Evolutionary conservation across 2,113 vertebrate genomes (phyloP), one percentile per base, ranked within the genome.

Genomic region (Salvelinus sp.): DNA sequence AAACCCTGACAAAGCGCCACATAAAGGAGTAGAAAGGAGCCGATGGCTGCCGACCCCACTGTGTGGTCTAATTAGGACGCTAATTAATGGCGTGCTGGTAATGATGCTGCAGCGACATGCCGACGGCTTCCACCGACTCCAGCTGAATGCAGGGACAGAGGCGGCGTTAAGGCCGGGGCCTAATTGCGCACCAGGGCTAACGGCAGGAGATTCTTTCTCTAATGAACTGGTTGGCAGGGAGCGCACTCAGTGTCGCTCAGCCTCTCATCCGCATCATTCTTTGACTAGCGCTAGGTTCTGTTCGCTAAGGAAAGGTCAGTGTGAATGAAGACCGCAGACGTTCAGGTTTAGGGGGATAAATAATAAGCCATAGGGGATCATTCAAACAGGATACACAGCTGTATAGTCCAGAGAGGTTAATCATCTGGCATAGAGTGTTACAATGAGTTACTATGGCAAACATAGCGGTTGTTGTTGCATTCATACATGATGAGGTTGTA

Each of bases 141-240:
- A 78, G 88, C 89, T 95, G 94, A 96, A 95, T 92, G 92, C 89
- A 79, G 85, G 28, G 14, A 71, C 72, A 64, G 92, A 88, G 78
- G 85, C 30, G 12, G 73, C 72, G 64, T 69, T 76, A 78, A 85
- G 83, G 79, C 92, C 84, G 33, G 80, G 88, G 89, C 6, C 91
- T 98, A 98, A 98, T 96, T 96, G 95, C 94, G 92, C 90, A 76
- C 83, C 84, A 70, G 65, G 58, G 75, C 83, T 67, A 76, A 83
- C 77, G 13, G 81, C 74, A 20, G 69, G 78, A 93, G 92, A 98
- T 98, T 98, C 95, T 90, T 96, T 90, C 86, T 90, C 92, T 92
- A 94, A 95, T 90, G 89, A 95, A 92, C 79, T 88, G 91, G 96
- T 96, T 97, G 96, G 95, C 94, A 94, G 93, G 96, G 95, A 94